These are phyloP conservation scores for Rhimphoctona megacephalus DNA, from an alignment of 2,888 invertebrate genomes.

Conservation along the genomic window DNA sequence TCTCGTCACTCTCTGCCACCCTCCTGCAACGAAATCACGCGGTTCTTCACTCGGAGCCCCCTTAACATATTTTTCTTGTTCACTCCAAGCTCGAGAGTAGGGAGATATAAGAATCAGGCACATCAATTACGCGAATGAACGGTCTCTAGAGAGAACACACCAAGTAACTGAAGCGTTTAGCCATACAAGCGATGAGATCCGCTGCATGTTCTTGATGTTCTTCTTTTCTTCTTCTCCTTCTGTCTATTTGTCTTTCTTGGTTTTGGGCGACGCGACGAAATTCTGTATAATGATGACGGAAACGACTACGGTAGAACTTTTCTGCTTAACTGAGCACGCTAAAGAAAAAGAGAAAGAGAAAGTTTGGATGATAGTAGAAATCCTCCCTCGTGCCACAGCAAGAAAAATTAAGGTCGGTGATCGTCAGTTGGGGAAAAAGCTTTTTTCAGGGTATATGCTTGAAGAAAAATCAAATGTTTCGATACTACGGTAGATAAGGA, in stretches of 20 bases:
- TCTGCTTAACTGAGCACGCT: slow-evolving; percentile 30
- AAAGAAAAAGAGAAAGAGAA: slow-evolving; percentile 9
- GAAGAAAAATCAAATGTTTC: slow-evolving; percentile 49
- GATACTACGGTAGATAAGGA: slow-evolving; percentile 51
- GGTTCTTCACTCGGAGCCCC: slow-evolving; percentile 23
- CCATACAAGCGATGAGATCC: slow-evolving; percentile 17
- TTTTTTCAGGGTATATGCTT: slow-evolving; percentile 19
- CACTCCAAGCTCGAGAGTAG: slow-evolving; percentile 14
- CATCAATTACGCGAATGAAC: slow-evolving; percentile 63
- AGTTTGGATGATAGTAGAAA: slow-evolving; percentile 25
- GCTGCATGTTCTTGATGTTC: slow-evolving; percentile 36
- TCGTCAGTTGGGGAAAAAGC: slow-evolving; percentile 24
- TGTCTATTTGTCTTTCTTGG: slow-evolving; percentile 28
- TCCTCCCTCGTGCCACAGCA: not conserved
- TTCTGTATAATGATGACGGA: slow-evolving; percentile 55
- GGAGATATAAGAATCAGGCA: slow-evolving; percentile 51
- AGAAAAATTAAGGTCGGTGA: slow-evolving; percentile 55
- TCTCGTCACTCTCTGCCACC: slow-evolving; percentile 25
- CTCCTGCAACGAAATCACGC: slow-evolving; percentile 48
- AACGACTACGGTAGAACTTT: slow-evolving; percentile 41
- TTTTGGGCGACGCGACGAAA: slow-evolving; percentile 39
- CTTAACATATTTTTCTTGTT: slow-evolving; percentile 50
- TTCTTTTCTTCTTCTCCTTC: not conserved
- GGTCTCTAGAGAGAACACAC: slow-evolving; percentile 35
- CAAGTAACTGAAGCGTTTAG: slow-evolving; percentile 30